Base-by-base conservation (phyloP, 2,797 vertebrate species). In the Urocyon cinereoargenteus region DNA sequence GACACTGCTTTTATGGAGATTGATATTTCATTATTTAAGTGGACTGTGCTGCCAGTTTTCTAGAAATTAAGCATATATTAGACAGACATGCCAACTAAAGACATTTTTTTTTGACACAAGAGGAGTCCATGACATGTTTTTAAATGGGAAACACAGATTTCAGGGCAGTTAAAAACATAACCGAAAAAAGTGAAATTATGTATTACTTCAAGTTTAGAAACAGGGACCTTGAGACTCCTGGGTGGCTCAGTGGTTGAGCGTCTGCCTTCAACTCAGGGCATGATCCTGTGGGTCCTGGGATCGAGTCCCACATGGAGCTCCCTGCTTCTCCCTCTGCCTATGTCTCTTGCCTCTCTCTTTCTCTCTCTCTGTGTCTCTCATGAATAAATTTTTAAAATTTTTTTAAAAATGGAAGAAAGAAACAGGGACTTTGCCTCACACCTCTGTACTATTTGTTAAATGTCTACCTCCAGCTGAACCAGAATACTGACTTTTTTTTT, bases 21-120 rank as follows among this genome's bases (percentile, higher is more conserved):
- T 77, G 40, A 92, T 70, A 92, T 18, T 86, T 73, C 72, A 77
- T 90, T 82, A 77, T 59, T 90, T 57, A 83, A 62, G 8, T 45
- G n/a, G 21, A 86, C 34, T 9, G 22, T 14, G 1, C 82, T 86
- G 53, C 68, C 45, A 59, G 78, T 86, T 91, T 94, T 92, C 86
- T 83, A 87, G 45, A 83, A 68, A 95, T 78, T 64, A 66, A 79
- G n/a, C 31, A 62, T 28, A 9, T 51, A 78, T 66, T 45, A 89
- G 78, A 55, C 22, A 5, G 31, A 86, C 82, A 94, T 75, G 34
- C 57, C 88, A 94, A 64, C 28, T 49, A 86, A 84, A 81, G 19
- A 18, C 24, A 40, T 12, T 18, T 66, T 62, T 64, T 81, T 81
- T 86, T 55, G 6, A 70, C 10, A 6, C 61, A 68, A 57, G 62